A percentile compares a stretch with the other conserved stretches of the same genome.
These are phyloP conservation scores for Cephus pygmeus DNA, from an alignment of 2,888 invertebrate genomes.

Conservation along the genomic window DNA sequence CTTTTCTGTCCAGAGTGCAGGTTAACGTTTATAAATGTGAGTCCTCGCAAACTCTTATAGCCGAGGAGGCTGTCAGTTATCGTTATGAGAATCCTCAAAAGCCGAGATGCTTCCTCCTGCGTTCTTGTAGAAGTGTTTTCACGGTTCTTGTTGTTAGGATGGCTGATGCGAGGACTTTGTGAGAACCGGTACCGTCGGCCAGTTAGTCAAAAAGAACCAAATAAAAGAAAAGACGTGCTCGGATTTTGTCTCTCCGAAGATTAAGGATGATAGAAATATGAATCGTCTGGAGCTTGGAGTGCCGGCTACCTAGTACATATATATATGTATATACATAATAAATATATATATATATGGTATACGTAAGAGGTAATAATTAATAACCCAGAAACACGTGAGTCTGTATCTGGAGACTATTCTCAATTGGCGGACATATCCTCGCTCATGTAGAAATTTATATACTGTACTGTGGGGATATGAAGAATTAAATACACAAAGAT, in stretches of 20 bases:
- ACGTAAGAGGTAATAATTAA: too few species aligned
- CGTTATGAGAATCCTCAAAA: neutral
- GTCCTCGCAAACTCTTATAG: too few species aligned
- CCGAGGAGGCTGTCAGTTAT: neutral
- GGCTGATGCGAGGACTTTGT: neutral
- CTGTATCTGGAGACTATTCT: too few species aligned
- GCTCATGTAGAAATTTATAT: too few species aligned
- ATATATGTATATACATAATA: neutral
- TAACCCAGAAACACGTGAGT: too few species aligned
- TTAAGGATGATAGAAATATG: neutral
- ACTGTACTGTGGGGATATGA: too few species aligned
- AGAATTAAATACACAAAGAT: too few species aligned
- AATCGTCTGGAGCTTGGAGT: neutral
- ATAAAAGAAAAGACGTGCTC: neutral
- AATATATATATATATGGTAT: neutral
- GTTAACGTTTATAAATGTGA: neutral
- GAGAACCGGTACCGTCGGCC: neutral
- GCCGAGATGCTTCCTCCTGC: neutral
- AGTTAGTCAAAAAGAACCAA: neutral
- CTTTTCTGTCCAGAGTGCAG: neutral
- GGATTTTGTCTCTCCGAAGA: neutral
- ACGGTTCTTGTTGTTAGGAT: neutral
- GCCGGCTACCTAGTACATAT: neutral
- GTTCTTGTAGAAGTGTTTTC: neutral
- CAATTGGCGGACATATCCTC: too few species aligned